Evolutionary conservation across 2,888 invertebrate species (phyloP).

Genomic region (Sinopyrophorus schimmeli): DNA sequence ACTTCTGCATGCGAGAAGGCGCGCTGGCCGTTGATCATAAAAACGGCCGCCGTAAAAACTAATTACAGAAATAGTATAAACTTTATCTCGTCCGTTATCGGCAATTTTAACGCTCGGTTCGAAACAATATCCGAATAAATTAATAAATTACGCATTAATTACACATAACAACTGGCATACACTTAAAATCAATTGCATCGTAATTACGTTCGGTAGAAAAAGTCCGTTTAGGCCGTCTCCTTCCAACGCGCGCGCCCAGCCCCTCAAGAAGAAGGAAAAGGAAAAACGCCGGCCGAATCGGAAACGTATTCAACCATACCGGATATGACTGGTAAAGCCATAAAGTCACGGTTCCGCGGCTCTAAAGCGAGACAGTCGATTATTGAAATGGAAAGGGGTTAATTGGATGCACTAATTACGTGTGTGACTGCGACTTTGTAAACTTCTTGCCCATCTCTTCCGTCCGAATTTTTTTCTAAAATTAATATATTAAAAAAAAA

Average conservation of each 20-base stretch:
- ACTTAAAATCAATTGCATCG: slow-evolving; percentile 54
- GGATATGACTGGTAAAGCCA: slow-evolving; percentile 53
- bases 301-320: slow-evolving; percentile 50
- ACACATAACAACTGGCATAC: slow-evolving; percentile 55
- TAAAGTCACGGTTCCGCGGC: slow-evolving; percentile 48
- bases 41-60: slow-evolving; percentile 28
- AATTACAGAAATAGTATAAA: slow-evolving; percentile 31
- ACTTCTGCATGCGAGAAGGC: too few species aligned
- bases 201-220: slow-evolving; percentile 46
- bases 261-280: slow-evolving; percentile 17
- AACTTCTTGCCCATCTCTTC: too few species aligned
- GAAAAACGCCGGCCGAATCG: slow-evolving; percentile 26
- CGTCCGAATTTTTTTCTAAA: too few species aligned
- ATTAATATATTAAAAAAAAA: too few species aligned
- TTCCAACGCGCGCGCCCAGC: slow-evolving; percentile 21
- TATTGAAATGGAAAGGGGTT: slow-evolving; percentile 46
- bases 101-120: slow-evolving; percentile 55
- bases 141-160: slow-evolving; percentile 58
- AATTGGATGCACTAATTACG: slow-evolving; percentile 36
- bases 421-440: slow-evolving; percentile 31
- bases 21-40: too few species aligned
- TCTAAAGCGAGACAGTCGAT: slow-evolving; percentile 44
- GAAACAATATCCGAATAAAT: slow-evolving; percentile 57
- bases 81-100: slow-evolving; percentile 55
- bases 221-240: slow-evolving; percentile 38